Conservation (phyloP, 2,888 invertebrate species). For the Vesta saturnalis region DNA sequence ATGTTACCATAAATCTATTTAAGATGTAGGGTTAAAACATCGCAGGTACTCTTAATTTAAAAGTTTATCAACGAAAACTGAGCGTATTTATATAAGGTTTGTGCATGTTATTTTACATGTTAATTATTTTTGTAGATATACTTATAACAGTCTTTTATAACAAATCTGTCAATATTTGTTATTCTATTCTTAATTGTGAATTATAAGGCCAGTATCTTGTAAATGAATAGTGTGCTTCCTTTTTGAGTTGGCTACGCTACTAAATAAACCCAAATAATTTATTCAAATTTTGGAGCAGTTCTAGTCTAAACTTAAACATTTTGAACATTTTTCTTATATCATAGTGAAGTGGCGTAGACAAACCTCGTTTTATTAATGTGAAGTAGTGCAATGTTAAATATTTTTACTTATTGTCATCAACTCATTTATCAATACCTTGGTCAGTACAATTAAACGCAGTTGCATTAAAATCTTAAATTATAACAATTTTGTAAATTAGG, state of each 20-base stretch:
- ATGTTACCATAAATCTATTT: slow-evolving; percentile 57
- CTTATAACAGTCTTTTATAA: slow-evolving; percentile 4
- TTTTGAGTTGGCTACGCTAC: slow-evolving; percentile 15
- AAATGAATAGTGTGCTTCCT: slow-evolving; percentile 32
- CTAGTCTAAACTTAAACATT: slow-evolving; percentile 8
- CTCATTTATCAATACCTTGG: slow-evolving; percentile 26
- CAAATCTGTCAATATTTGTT: slow-evolving; percentile 24
- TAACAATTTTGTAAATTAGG: slow-evolving; percentile 20
- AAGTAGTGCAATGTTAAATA: slow-evolving; percentile 54
- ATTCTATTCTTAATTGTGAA: slow-evolving; percentile 36
- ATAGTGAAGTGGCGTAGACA: slow-evolving; percentile 1
- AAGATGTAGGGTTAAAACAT: slow-evolving; percentile 50
- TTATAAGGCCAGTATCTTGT: slow-evolving; percentile 53
- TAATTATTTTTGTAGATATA: slow-evolving; percentile 18
- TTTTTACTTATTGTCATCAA: slow-evolving; percentile 37
- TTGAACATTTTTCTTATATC: neutral
- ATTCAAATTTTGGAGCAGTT: neutral
- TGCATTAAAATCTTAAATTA: slow-evolving; percentile 23
- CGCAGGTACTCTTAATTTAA: slow-evolving; percentile 52
- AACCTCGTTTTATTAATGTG: slow-evolving; percentile 30
- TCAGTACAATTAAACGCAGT: slow-evolving; percentile 30
- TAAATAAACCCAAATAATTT: neutral
- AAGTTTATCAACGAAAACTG: slow-evolving; percentile 34
- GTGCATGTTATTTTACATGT: slow-evolving; percentile 15
- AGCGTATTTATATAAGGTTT: slow-evolving; percentile 21